Base-by-base conservation (phyloP, 2,113 vertebrate species). In the Alces alces region DNA sequence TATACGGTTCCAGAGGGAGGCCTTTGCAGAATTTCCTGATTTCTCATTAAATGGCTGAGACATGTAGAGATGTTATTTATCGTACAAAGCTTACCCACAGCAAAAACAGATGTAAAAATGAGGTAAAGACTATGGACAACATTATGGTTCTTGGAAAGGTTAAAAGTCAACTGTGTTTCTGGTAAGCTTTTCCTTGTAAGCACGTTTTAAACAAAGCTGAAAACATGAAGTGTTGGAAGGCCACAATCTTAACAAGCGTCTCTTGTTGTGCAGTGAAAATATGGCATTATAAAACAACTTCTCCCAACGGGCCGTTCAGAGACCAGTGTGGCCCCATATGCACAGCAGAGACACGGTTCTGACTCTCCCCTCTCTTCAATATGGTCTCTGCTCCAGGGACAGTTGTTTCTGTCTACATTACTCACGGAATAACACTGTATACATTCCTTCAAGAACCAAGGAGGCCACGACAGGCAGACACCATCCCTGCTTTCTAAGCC, bases 51-150 rank as follows among this genome's bases (percentile, higher is more conserved):
- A 93, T 60, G 88, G 55, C 6, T 47, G 58, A 91, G 88, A 66
- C 27, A 92, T 3, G 17, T 27, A n/a, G 2, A 88, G 27, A 88
- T 12, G 47, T 61, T 93, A 66, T 89, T 73, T 91, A 61, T 91
- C 76, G 28, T 89, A 93, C 83, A 92, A 95, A 90, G 60, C 86
- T 96, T 93, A 97, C 55, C 50, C 92, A 79, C 28, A 93, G 89
- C 60, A 87, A 50, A 36, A 95, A 91, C 21, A 96, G 96, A 95
- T 78, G 94, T 19, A 95, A 86, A 95, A 92, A 92, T 80, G 87
- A 98, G 79, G 94, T 97, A 98, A 97, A 98, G 87, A 96, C 55
- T 85, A 87, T 92, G 93, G 94, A 92, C 89, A 96, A 95, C 89
- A 87, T 36, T n/a, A 96, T 28, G 66, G 64, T 91, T 87, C 89